phyloP scores from a whole-genome alignment of 2,888 invertebrate genomes.

The Thecocarcelia acutangulata region DNA sequence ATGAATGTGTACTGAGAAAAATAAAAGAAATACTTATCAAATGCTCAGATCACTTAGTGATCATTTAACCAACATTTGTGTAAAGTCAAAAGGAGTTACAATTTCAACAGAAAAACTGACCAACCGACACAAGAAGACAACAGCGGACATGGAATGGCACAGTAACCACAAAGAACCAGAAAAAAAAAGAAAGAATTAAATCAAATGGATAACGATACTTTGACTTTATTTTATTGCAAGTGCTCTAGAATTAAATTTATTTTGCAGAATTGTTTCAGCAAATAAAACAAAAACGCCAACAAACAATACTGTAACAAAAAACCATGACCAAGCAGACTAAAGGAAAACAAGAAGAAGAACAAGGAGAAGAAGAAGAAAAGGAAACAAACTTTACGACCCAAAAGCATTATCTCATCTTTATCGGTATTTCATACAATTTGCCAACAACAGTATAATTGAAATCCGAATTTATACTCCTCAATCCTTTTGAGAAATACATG shows the following conservation, averaged over 20 bases:
- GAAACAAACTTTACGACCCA: slow-evolving; percentile 68
- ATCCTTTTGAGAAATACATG: slow-evolving; percentile 12
- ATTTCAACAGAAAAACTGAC: slow-evolving; percentile 62
- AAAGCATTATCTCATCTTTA: slow-evolving; percentile 69
- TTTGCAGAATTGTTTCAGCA: slow-evolving; percentile 48
- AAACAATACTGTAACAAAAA: slow-evolving; percentile 24
- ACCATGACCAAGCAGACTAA: neutral
- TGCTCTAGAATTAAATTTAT: slow-evolving; percentile 69
- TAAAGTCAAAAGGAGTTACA: slow-evolving; percentile 68
- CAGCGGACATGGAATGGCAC: slow-evolving; percentile 36
- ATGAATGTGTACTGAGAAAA: slow-evolving; percentile 12
- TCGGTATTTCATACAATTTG: slow-evolving; percentile 69
- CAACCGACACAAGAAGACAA: slow-evolving; percentile 53
- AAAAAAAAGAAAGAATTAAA: slow-evolving; percentile 23
- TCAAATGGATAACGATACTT: slow-evolving; percentile 68
- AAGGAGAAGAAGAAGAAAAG: slow-evolving; percentile 42
- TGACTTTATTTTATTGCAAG: slow-evolving; percentile 69
- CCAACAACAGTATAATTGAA: slow-evolving; percentile 64
- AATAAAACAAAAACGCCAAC: slow-evolving; percentile 14
- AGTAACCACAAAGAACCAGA: slow-evolving; percentile 25
- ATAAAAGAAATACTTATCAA: slow-evolving; percentile 62
- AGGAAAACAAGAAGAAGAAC: slow-evolving; percentile 29
- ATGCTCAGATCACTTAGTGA: slow-evolving; percentile 70
- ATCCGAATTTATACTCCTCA: slow-evolving; percentile 64
- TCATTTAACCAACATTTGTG: slow-evolving; percentile 70